Base-by-base conservation (phyloP, 1,140 invertebrate genomes). In the Anoplolepis gracilipes region DNA sequence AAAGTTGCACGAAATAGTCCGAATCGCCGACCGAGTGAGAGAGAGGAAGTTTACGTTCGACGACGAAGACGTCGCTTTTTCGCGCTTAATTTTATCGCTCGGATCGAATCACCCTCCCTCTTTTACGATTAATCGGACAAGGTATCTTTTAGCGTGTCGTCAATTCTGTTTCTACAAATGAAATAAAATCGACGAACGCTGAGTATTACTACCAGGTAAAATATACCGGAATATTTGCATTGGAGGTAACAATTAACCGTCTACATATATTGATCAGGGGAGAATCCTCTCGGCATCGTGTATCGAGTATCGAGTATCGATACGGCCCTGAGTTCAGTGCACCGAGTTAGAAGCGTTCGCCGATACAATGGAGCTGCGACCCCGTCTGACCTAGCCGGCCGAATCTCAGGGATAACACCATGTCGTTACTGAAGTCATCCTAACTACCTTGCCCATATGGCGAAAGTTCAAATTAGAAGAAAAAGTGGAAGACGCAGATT, bases 261-360 rank as follows among this genome's bases (percentile, higher is more conserved):
- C 49, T 36, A 42, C 13, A 10, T 59, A 61, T 4, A 19, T 13
- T 4, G n/a, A 46, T 46, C 42, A n/a, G 36, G 42, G 11, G 55
- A 62, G 57, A 84, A 53, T 53, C 16, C 30, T 42, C 55, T 42
- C 55, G n/a, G 72, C 8, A 6, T 72, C n/a, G 7, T n/a, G 67
- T 53, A 72, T 22, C 53, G 46, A 28, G 67, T 53, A 72, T 22
- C 53, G 46, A 28, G 19, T 30, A 39, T 42, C 33, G 77, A 84
- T 89, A 89, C 87, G 85, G 87, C 53, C 87, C 87, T 84, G 87
- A 57, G 84, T 89, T 88, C 87, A 86, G 64, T 88, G 88, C 87
- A 78, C 85, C 67, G 73, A 82, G 87, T 88, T 88, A 88, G 77
- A 88, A 89, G 69, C 57, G 78, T 53, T 55, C 75, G 59, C 79